Evolutionary conservation across 92 coral and sea anemone genomes (phyloP).

Genomic region (Epizoanthus illoricatus): DNA sequence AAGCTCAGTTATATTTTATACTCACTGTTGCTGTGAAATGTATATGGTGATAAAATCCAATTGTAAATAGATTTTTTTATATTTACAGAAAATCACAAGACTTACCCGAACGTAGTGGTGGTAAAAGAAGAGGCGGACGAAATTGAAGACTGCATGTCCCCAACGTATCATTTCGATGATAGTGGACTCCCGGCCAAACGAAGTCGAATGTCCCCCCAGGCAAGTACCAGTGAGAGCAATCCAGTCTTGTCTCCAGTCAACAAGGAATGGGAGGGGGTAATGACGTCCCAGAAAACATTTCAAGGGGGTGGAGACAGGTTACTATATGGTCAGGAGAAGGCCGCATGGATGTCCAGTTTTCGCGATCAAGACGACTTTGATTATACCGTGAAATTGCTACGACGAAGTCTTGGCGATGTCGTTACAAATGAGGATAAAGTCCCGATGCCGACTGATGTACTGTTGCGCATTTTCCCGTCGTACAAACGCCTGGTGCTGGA

Average conservation of each 20-base stretch:
- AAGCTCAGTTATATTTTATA: no score
- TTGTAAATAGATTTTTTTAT: no score
- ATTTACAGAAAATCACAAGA: neutral
- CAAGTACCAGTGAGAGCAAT: neutral
- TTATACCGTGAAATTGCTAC: conserved; percentile 53
- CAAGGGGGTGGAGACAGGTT: neutral
- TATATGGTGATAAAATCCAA: no score
- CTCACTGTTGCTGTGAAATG: no score
- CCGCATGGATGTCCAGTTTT: conserved; percentile 29
- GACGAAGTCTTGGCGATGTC: conserved; percentile 46
- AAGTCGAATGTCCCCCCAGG: neutral
- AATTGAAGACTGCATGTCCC: neutral
- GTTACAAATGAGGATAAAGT: conserved; percentile 30
- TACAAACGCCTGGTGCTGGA: conserved; percentile 60
- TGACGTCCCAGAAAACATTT: neutral
- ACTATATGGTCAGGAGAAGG: neutral
- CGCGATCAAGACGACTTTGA: conserved; percentile 66
- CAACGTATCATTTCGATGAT: neutral
- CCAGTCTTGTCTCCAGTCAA: neutral
- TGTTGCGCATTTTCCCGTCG: conserved; percentile 60
- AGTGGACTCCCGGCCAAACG: neutral
- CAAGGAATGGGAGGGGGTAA: neutral
- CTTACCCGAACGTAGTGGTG: neutral
- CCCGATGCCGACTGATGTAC: conserved; percentile 57
- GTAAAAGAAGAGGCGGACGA: neutral